Evolutionary conservation across 2,888 invertebrate genomes (phyloP).

Genomic region (Morpho helenor): DNA sequence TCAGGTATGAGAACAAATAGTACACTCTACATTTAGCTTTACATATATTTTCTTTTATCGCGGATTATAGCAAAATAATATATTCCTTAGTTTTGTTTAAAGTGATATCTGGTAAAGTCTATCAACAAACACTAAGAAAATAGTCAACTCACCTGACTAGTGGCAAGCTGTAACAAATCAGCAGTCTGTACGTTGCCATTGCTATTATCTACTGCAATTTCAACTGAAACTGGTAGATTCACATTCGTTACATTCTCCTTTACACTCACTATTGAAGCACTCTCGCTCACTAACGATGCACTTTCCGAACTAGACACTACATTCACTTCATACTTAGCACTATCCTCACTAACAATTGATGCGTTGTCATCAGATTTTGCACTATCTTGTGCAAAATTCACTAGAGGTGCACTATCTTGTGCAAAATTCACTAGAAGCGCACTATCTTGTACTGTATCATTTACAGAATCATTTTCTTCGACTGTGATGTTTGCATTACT

Average conservation of each 20-base stretch:
- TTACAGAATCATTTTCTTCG: conserved; percentile 2
- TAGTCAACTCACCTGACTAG: conserved; percentile 43
- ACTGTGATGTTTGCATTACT: conserved; percentile 6
- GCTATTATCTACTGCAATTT: conserved; percentile 43
- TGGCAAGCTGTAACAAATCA: conserved; percentile 46
- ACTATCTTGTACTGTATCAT: conserved; percentile 6
- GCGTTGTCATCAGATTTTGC: not conserved
- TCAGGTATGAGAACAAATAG: not conserved
- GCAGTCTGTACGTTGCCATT: conserved; percentile 42
- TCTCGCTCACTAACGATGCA: conserved; percentile 12
- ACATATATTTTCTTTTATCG: too few relatives aligned
- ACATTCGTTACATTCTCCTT: conserved; percentile 9
- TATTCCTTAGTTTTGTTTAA: too few relatives aligned
- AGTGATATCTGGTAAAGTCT: not conserved
- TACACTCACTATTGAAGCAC: conserved; percentile 15
- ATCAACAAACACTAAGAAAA: not conserved
- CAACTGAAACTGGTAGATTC: conserved; percentile 7
- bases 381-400: conserved; percentile 11
- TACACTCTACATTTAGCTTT: too few relatives aligned
- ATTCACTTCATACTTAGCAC: not conserved
- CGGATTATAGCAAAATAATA: too few relatives aligned
- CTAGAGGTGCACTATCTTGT: conserved; percentile 11
- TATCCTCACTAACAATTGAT: conserved; percentile 3
- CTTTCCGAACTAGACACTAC: conserved; percentile 4
- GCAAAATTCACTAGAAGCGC: conserved; percentile 10